Evolutionary conservation across 1,140 invertebrate species (phyloP).

Genomic region (Euura lappo): DNA sequence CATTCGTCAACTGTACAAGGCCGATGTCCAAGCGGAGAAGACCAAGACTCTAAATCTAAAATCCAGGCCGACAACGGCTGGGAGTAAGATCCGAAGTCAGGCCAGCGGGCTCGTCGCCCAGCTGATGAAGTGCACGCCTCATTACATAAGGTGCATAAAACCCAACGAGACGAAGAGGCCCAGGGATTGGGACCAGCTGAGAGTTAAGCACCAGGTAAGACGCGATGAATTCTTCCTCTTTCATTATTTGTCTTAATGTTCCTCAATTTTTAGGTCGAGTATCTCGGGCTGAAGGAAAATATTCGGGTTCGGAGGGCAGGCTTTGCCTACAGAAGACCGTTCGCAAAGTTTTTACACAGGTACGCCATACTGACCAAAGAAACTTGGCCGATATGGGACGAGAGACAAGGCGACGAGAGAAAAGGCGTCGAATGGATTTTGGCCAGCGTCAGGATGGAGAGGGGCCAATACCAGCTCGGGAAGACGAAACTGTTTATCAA

Average conservation of each 20-base stretch:
- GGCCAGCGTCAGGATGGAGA: conserved; percentile 67
- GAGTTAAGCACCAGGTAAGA: conserved; percentile 65
- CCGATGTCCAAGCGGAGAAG: conserved; percentile 58
- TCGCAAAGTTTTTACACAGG: conserved; percentile 70
- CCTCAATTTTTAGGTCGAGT: conserved; percentile 59
- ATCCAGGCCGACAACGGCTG: conserved; percentile 73
- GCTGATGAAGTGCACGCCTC: conserved; percentile 75
- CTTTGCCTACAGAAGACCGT: conserved; percentile 69
- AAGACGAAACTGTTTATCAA: conserved; percentile 79
- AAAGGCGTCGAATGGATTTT: conserved; percentile 70
- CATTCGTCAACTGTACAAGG: conserved; percentile 27
- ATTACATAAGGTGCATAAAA: conserved; percentile 80
- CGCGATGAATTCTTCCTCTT: neutral
- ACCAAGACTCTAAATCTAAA: conserved; percentile 58
- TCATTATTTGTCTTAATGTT: neutral
- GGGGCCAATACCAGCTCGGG: conserved; percentile 75
- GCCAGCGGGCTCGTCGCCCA: conserved; percentile 76
- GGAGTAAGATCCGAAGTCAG: conserved; percentile 77
- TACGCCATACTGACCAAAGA: conserved; percentile 75
- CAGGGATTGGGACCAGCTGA: conserved; percentile 72
- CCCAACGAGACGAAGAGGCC: conserved; percentile 79
- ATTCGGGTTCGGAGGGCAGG: conserved; percentile 72
- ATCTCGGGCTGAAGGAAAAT: conserved; percentile 72
- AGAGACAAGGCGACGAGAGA: conserved; percentile 59
- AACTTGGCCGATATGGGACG: conserved; percentile 70